Conservation (phyloP, 2,113 vertebrate species). For the Arenaria interpres region DNA sequence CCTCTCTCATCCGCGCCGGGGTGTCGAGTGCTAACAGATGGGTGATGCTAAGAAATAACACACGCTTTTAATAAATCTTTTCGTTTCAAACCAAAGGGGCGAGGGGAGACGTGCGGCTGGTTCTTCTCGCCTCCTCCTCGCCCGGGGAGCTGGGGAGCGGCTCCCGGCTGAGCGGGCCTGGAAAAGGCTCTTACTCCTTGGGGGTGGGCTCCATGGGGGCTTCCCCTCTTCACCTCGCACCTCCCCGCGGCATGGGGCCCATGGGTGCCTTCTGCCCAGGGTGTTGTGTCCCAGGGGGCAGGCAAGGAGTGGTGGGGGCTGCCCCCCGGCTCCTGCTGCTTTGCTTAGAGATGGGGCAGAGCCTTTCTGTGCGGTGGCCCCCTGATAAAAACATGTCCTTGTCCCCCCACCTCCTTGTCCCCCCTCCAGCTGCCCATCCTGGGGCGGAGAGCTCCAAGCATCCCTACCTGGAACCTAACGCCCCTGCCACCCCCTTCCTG, state of each 20-base stretch:
- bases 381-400: not conserved
- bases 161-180: not conserved
- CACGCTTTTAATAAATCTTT: not conserved
- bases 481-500: accelerated
- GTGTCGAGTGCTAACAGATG: not conserved
- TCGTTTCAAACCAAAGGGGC: not conserved
- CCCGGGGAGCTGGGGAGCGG: accelerated
- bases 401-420: not conserved
- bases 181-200: not conserved
- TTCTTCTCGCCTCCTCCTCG: not conserved
- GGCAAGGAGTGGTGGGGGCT: accelerated
- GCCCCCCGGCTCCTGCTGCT: not conserved
- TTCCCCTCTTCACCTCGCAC: no score
- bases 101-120: not conserved
- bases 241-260: accelerated
- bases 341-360: accelerated
- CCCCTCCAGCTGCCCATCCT: accelerated
- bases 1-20: not conserved
- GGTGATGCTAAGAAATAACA: not conserved
- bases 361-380: not conserved
- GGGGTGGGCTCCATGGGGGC: accelerated
- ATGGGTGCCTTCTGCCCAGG: not conserved
- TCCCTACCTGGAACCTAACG: not conserved
- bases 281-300: not conserved
- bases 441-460: not conserved